phyloP scores from a whole-genome alignment of 2,888 invertebrate species.

The Punctoribates punctum region DNA sequence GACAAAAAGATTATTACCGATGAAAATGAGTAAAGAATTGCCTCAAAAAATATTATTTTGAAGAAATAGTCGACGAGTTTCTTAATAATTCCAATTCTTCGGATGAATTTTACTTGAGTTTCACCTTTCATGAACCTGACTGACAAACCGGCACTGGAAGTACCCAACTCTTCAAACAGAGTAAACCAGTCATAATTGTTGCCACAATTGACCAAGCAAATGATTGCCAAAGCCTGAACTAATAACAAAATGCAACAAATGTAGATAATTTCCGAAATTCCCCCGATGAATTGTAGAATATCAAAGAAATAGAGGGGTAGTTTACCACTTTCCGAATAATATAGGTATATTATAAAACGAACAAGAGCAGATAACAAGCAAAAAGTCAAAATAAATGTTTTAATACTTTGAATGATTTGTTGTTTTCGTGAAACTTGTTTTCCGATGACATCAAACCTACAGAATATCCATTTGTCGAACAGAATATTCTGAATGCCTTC shows the following conservation, averaged over 20 bases:
- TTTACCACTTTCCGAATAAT: background rate
- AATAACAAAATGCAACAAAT: background rate
- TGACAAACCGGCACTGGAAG: too few relatives aligned
- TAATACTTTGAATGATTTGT: background rate
- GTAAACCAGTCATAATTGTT: background rate
- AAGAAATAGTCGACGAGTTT: background rate
- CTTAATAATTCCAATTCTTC: too few relatives aligned
- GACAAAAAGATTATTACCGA: too few relatives aligned
- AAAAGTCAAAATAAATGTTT: background rate
- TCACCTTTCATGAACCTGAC: too few relatives aligned
- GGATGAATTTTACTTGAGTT: too few relatives aligned
- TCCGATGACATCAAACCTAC: background rate
- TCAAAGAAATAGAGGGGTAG: background rate
- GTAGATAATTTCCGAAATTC: background rate
- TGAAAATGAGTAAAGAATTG: too few relatives aligned
- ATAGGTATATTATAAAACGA: background rate
- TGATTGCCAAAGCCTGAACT: background rate
- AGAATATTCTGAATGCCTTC: background rate
- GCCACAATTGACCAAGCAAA: background rate
- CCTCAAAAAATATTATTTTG: background rate
- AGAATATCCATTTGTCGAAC: background rate
- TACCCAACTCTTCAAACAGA: too few relatives aligned
- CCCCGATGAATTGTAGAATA: background rate
- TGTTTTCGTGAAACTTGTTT: background rate
- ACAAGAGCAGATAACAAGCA: background rate